A percentile compares a stretch with the other conserved stretches of the same genome.
These are phyloP conservation scores for Nemotelus pantherinus DNA, from an alignment of 2,888 invertebrate genomes.

Conservation along the genomic window DNA sequence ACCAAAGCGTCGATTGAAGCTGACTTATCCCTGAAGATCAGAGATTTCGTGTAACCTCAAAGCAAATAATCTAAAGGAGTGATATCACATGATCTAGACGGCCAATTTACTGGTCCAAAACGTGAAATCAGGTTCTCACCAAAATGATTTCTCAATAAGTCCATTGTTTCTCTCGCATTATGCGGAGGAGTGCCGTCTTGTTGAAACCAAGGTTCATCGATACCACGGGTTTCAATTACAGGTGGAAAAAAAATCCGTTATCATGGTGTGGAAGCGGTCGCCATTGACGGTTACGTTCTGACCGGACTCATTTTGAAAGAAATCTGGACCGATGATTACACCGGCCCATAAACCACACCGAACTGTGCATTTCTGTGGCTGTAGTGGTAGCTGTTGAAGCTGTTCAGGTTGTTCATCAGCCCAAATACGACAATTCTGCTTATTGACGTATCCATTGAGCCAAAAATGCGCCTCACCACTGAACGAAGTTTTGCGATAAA, in stretches of 20 bases:
- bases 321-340: conserved; percentile 3
- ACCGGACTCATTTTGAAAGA: background rate
- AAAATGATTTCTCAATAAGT: no score
- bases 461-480: background rate
- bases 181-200: no score
- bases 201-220: no score
- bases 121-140: no score
- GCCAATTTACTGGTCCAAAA: no score
- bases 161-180: no score
- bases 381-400: background rate
- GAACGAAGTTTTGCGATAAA: background rate
- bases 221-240: background rate
- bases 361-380: background rate
- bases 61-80: no score
- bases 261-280: conserved; percentile 2
- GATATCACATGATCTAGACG: no score
- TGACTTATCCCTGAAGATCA: no score
- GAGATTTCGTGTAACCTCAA: no score
- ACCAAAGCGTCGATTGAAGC: no score
- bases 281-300: background rate
- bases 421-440: background rate
- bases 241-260: background rate
- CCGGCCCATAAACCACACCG: background rate
- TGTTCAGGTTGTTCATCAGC: background rate
- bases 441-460: no score